Percentiles rank a stretch among this genome's conserved stretches.
These are phyloP conservation scores for Orientallactaga bullata DNA, from an alignment of 2,113 vertebrate species.

Conservation along the genomic window DNA sequence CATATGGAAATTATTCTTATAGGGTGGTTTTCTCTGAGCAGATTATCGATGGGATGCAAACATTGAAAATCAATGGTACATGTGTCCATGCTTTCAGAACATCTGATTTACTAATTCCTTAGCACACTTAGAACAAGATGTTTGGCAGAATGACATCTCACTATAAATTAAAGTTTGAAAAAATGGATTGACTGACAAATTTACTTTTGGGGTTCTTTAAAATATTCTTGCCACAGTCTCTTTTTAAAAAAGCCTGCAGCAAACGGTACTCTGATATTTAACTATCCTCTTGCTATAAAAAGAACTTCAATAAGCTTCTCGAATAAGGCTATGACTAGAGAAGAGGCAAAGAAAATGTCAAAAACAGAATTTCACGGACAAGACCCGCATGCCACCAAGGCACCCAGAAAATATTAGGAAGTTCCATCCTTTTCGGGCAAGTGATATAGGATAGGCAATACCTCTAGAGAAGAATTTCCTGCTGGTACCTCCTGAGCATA, in stretches of 20 bases:
- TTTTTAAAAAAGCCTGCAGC: neutral
- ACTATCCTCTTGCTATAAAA: neutral
- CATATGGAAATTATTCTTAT: conserved; percentile 58
- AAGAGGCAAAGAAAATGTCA: conserved; percentile 38
- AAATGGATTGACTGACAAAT: conserved; percentile 36
- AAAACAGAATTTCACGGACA: neutral
- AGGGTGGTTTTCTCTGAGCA: conserved; percentile 59
- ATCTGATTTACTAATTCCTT: conserved; percentile 66
- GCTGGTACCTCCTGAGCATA: neutral
- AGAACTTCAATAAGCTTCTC: conserved; percentile 39
- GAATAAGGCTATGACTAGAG: conserved; percentile 15
- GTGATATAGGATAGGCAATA: neutral
- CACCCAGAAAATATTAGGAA: neutral
- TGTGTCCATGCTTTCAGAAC: conserved; percentile 76
- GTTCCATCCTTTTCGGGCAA: neutral
- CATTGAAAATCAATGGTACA: conserved; percentile 79
- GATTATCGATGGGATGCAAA: conserved; percentile 71
- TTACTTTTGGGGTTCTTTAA: conserved; percentile 39
- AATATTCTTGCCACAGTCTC: conserved; percentile 54
- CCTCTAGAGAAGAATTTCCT: neutral
- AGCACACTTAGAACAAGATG: conserved; percentile 65
- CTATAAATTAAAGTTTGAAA: conserved; percentile 55
- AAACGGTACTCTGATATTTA: conserved; percentile 19
- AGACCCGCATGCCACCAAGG: neutral
- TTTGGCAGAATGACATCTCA: conserved; percentile 71